Percentiles rank a stretch among this genome's conserved stretches.
These are phyloP conservation scores for Silvanus unidentatus DNA, from an alignment of 2,888 invertebrate genomes.

Conservation along the genomic window DNA sequence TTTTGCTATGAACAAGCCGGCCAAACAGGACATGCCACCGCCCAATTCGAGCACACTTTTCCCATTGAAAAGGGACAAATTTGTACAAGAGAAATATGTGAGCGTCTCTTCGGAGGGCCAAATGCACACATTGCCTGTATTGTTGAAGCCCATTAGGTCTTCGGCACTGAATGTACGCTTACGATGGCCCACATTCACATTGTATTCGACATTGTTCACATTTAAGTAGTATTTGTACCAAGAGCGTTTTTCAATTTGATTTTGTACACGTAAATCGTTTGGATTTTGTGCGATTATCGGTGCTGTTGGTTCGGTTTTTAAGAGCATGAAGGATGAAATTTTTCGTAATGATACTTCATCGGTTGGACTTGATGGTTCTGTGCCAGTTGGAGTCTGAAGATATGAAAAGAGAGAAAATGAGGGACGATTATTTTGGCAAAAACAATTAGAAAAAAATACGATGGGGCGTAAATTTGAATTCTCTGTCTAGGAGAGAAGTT, in stretches of 20 bases:
- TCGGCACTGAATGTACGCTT: constrained; percentile 60
- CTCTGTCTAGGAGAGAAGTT: too few relatives aligned
- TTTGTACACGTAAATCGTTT: constrained; percentile 20
- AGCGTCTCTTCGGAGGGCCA: constrained; percentile 77
- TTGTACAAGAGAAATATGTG: constrained; percentile 61
- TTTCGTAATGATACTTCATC: constrained; percentile 53
- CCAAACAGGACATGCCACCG: constrained; percentile 79
- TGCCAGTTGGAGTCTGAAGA: constrained; percentile 43
- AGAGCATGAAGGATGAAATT: constrained; percentile 55
- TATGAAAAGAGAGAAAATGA: constrained; percentile 18
- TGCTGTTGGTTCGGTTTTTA: constrained; percentile 45
- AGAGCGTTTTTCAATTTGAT: constrained; percentile 47
- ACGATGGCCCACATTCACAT: constrained; percentile 55
- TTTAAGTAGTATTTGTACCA: constrained; percentile 60
- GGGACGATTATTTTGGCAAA: constrained; percentile 15
- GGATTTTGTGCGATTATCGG: constrained; percentile 13
- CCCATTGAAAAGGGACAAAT: constrained; percentile 58
- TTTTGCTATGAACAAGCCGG: constrained; percentile 67
- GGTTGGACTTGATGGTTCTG: constrained; percentile 45
- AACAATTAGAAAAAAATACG: constrained; percentile 7
- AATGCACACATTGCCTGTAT: constrained; percentile 73
- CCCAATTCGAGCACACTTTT: constrained; percentile 71
- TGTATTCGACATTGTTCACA: constrained; percentile 48
- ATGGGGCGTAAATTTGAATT: too few relatives aligned
- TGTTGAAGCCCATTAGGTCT: constrained; percentile 75